A percentile compares a stretch with the other conserved stretches of the same genome.
These are phyloP conservation scores for Ophiothrix spiculata DNA, from an alignment of 35 echinoderm and acorn worm species.

Conservation along the genomic window DNA sequence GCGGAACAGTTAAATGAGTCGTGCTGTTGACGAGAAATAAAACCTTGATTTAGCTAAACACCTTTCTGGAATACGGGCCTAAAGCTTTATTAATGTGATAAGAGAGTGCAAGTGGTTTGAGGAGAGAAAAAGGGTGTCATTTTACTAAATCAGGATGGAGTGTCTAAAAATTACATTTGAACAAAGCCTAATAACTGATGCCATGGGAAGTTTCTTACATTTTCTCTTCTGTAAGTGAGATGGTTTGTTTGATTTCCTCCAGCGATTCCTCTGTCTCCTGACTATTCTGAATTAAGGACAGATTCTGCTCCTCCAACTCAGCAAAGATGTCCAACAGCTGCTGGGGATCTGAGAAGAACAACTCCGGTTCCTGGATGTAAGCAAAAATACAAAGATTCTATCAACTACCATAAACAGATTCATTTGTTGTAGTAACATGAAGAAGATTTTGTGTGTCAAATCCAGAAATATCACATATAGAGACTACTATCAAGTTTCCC, in stretches of 20 bases:
- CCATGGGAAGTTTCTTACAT: too few species aligned
- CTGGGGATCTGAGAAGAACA: slow-evolving; percentile 90
- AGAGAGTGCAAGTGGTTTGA: too few species aligned
- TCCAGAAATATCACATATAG: not conserved
- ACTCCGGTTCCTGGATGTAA: slow-evolving; percentile 60
- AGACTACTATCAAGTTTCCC: not conserved
- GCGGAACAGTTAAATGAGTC: too few species aligned
- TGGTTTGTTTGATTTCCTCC: slow-evolving; percentile 93
- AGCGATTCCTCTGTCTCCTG: slow-evolving; percentile 91
- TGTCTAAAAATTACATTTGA: too few species aligned
- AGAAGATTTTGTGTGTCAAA: not conserved
- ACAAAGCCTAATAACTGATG: too few species aligned
- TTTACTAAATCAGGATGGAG: too few species aligned
- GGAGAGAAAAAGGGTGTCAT: too few species aligned
- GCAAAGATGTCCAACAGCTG: slow-evolving; percentile 97
- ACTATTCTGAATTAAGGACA: slow-evolving; percentile 92
- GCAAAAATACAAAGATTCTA: slow-evolving; percentile 25
- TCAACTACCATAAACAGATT: too few species aligned
- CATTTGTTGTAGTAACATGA: not conserved
- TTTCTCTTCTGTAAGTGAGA: slow-evolving; percentile 51
- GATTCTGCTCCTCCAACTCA: slow-evolving; percentile 95
- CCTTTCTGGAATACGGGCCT: too few species aligned
- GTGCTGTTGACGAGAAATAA: too few species aligned
- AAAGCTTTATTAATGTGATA: too few species aligned
- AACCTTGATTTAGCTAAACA: too few species aligned